These are phyloP conservation scores for Pseudoatta argentina DNA, from an alignment of 1,140 invertebrate species.

Conservation along the genomic window DNA sequence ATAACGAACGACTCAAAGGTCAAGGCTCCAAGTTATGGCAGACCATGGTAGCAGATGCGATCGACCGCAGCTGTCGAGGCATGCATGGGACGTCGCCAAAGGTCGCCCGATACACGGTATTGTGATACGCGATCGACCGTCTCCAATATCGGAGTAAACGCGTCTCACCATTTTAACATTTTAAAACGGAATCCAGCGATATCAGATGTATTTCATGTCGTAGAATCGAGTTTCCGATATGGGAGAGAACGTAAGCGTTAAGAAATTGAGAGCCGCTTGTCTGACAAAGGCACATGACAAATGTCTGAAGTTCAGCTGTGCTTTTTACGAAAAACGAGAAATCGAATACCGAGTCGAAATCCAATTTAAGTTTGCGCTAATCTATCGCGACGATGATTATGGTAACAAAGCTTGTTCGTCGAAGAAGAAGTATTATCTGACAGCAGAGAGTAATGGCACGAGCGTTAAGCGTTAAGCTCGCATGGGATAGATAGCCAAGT, in stretches of 20 bases:
- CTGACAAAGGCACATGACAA: background rate
- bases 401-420: constrained; percentile 48
- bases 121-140: background rate
- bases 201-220: background rate
- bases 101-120: constrained; percentile 33
- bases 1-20: constrained; percentile 54
- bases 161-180: background rate
- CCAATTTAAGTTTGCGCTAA: constrained; percentile 55
- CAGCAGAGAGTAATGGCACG: constrained; percentile 39
- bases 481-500: constrained; percentile 56
- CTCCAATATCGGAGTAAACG: background rate
- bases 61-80: constrained; percentile 24
- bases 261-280: background rate
- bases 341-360: background rate
- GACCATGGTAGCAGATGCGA: constrained; percentile 19
- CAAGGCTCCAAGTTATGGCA: constrained; percentile 53
- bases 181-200: background rate
- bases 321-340: background rate
- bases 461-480: constrained; percentile 50
- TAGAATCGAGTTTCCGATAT: background rate
- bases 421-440: constrained; percentile 30
- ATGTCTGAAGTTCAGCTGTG: constrained; percentile 13
- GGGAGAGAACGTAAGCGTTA: background rate
- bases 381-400: constrained; percentile 51
- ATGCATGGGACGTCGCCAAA: constrained; percentile 19